phyloP scores from a whole-genome alignment of 1,140 invertebrate species.

The Nephotettix cincticeps region DNA sequence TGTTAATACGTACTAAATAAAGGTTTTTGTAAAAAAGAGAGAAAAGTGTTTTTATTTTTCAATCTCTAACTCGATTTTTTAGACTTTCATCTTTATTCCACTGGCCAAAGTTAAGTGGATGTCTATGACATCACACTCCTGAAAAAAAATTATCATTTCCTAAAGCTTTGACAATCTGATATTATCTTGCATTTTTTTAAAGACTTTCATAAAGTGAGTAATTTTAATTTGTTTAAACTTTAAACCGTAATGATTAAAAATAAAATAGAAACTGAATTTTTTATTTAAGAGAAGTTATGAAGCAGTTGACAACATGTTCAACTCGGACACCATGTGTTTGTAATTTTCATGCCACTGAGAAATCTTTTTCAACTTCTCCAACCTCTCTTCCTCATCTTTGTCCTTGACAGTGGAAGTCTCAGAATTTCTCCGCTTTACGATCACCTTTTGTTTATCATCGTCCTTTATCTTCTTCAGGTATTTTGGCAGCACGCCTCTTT shows the following conservation, averaged over 20 bases:
- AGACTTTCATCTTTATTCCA: no score
- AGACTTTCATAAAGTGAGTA: neutral
- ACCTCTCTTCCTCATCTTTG: neutral
- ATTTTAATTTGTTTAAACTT: no score
- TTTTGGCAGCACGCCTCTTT: neutral
- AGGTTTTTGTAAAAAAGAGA: no score
- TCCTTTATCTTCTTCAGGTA: conserved; percentile 3
- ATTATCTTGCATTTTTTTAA: neutral
- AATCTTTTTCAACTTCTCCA: neutral
- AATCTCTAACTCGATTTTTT: no score
- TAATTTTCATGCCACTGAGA: neutral
- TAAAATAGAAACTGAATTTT: neutral
- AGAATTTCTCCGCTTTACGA: neutral
- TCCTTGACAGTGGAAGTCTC: neutral
- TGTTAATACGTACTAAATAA: no score
- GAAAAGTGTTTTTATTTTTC: no score
- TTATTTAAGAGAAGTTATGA: neutral
- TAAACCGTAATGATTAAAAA: no score
- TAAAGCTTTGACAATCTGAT: no score
- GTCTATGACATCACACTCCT: no score
- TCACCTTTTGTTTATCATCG: neutral
- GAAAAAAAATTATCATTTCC: no score
- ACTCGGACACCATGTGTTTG: conserved; percentile 1
- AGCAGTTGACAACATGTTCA: neutral
- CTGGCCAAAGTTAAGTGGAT: no score